phyloP scores from a whole-genome alignment of 2,113 vertebrate genomes.

The Pseudorectes ferrugineus region DNA sequence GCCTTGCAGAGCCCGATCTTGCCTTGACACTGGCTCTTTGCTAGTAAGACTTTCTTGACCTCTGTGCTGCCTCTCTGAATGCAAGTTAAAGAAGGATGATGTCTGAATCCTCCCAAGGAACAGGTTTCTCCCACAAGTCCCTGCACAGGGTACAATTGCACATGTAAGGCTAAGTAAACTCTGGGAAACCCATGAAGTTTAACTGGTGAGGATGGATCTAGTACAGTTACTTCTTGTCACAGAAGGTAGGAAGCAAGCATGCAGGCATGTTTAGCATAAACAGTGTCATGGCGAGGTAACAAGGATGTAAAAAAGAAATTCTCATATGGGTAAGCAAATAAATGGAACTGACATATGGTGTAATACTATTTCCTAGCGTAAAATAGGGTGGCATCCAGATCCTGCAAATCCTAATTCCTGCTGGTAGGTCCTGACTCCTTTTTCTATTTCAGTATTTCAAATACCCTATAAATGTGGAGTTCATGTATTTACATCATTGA shows the following conservation, averaged over 20 bases:
- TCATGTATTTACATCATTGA: neutral
- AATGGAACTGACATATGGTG: neutral
- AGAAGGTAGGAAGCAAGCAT: neutral
- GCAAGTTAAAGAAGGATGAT: neutral
- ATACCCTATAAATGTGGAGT: neutral
- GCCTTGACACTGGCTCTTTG: neutral
- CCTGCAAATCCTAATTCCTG: neutral
- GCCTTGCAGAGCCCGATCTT: accelerated
- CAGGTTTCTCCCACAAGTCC: neutral
- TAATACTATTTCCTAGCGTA: neutral
- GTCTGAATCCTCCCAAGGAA: neutral
- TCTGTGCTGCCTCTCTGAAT: neutral
- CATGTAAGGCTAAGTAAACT: neutral
- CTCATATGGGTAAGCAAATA: neutral
- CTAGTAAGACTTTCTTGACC: neutral
- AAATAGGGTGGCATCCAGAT: neutral
- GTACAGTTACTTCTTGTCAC: neutral
- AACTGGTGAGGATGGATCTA: neutral
- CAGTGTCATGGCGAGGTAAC: neutral
- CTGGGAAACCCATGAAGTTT: neutral
- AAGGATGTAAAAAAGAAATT: neutral
- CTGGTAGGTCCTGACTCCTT: neutral
- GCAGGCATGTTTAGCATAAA: neutral
- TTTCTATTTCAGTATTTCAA: neutral
- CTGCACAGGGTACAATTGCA: neutral